phyloP scores from a whole-genome alignment of 2,888 invertebrate genomes.

The Xylophagus ater region DNA sequence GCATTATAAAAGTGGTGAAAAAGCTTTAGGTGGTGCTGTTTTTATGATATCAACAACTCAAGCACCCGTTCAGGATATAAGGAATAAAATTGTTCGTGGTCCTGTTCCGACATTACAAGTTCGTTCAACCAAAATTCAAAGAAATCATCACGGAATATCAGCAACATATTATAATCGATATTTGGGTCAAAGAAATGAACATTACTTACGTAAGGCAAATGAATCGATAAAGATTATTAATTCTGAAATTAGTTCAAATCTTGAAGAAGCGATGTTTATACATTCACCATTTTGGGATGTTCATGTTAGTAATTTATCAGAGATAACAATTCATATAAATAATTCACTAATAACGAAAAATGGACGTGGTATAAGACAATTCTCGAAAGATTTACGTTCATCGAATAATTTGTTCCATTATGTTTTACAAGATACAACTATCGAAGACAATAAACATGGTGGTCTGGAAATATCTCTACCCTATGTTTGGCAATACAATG shows the following conservation, averaged over 20 bases:
- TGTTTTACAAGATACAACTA: constrained; percentile 71
- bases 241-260: constrained; percentile 71
- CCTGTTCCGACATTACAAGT: constrained; percentile 67
- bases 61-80: constrained; percentile 61
- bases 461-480: constrained; percentile 85
- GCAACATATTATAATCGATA: constrained; percentile 82
- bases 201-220: constrained; percentile 76
- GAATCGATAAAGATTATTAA: constrained; percentile 71
- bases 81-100: constrained; percentile 63
- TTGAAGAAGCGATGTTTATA: constrained; percentile 67
- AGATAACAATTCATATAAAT: constrained; percentile 82
- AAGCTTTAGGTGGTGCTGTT: constrained; percentile 72
- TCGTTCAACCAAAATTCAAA: constrained; percentile 61
- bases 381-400: constrained; percentile 83
- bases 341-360: constrained; percentile 77
- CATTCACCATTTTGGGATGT: constrained; percentile 81
- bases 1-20: constrained; percentile 65
- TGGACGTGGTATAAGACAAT: constrained; percentile 75
- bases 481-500: constrained; percentile 90
- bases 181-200: constrained; percentile 73
- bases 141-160: constrained; percentile 70
- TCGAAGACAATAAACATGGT: constrained; percentile 74
- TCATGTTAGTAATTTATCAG: constrained; percentile 74
- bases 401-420: constrained; percentile 98
- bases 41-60: constrained; percentile 62